Evolutionary conservation across 2,888 invertebrate species (phyloP).

Genomic region (Meandrusa payeni): DNA sequence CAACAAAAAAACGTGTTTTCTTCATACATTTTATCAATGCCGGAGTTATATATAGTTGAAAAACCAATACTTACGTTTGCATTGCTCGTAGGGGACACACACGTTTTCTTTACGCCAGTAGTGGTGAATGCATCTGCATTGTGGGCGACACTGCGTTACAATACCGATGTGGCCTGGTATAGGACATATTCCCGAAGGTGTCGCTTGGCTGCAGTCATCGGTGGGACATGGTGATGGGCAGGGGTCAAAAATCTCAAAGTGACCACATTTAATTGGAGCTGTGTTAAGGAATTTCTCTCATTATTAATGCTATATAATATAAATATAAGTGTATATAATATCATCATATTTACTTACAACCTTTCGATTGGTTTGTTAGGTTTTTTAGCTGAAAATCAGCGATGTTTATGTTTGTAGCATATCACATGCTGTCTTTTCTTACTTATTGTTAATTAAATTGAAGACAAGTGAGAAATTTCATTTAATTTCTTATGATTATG

Average conservation of each 20-base stretch:
- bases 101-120: slow-evolving; percentile 41
- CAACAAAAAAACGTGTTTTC: no score
- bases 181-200: slow-evolving; percentile 38
- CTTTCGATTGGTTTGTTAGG: no score
- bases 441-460: no score
- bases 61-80: slow-evolving; percentile 38
- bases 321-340: background rate
- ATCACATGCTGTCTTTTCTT: no score
- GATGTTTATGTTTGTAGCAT: no score
- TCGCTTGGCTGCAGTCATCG: slow-evolving; percentile 42
- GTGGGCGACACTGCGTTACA: slow-evolving; percentile 34
- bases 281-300: slow-evolving; percentile 18
- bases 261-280: slow-evolving; percentile 42
- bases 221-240: slow-evolving; percentile 45
- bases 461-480: no score
- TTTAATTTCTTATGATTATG: no score
- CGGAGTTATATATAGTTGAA: no score
- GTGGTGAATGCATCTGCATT: slow-evolving; percentile 40
- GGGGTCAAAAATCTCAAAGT: slow-evolving; percentile 39
- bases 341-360: no score
- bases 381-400: no score
- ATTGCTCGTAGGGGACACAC: slow-evolving; percentile 46
- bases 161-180: slow-evolving; percentile 32
- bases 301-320: slow-evolving; percentile 1
- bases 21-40: no score